These are phyloP conservation scores for Drosophila peninsularis DNA, from an alignment of 2,888 invertebrate genomes.

Conservation along the genomic window DNA sequence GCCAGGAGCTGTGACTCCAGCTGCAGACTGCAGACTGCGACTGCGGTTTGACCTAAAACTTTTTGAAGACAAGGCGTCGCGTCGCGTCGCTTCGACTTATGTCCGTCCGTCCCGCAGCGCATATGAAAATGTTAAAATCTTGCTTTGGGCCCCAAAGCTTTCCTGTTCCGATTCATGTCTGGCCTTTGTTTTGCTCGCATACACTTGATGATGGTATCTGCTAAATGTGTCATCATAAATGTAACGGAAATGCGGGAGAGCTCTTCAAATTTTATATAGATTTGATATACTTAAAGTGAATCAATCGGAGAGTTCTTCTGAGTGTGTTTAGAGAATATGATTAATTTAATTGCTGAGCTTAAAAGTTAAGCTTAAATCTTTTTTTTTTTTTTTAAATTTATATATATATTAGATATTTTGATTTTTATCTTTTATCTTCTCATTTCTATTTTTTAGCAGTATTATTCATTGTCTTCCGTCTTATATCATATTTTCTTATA, in stretches of 20 bases:
- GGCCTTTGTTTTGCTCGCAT: constrained; percentile 29
- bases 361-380: too few relatives aligned
- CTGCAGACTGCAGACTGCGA: constrained; percentile 41
- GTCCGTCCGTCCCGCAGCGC: constrained; percentile 26
- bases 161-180: constrained; percentile 47
- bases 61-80: constrained; percentile 43
- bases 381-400: too few relatives aligned
- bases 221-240: neutral
- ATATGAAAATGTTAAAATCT: constrained; percentile 53
- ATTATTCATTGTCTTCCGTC: too few relatives aligned
- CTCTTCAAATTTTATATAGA: neutral
- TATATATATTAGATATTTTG: too few relatives aligned
- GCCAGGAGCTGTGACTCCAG: constrained; percentile 27
- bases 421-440: neutral
- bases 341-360: neutral
- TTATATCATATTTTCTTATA: too few relatives aligned
- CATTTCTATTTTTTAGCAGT: too few relatives aligned
- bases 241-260: neutral
- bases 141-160: constrained; percentile 44
- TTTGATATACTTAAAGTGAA: neutral
- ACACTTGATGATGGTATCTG: constrained; percentile 4
- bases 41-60: constrained; percentile 75
- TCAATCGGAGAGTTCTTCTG: neutral
- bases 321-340: too few relatives aligned
- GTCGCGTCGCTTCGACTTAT: constrained; percentile 14